A percentile compares a stretch with the other conserved stretches of the same genome.
Evolutionary conservation across 2,113 vertebrate genomes (phyloP).

Genomic region (Tor tambroides): DNA sequence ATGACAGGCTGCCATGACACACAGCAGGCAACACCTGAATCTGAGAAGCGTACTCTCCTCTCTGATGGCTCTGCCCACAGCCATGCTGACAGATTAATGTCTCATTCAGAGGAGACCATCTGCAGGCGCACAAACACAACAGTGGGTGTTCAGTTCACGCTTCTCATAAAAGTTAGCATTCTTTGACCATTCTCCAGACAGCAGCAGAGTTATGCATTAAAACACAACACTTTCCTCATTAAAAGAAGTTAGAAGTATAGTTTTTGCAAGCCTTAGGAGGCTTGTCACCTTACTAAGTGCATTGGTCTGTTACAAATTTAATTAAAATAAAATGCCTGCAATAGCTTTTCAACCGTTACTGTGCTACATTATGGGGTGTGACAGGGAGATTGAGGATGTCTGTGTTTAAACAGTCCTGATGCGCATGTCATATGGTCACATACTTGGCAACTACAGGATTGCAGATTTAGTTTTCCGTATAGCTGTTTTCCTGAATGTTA

Average conservation of each 20-base stretch:
- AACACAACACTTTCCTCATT: slow-evolving; percentile 58
- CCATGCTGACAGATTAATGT: slow-evolving; percentile 68
- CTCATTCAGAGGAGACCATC: slow-evolving; percentile 61
- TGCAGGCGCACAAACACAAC: too few relatives aligned
- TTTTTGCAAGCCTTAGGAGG: slow-evolving; percentile 45
- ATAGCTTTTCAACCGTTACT: slow-evolving; percentile 43
- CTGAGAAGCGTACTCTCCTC: neutral
- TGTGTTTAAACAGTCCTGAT: slow-evolving; percentile 18
- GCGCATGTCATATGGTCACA: neutral
- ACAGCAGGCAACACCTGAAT: slow-evolving; percentile 67
- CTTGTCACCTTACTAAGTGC: slow-evolving; percentile 57
- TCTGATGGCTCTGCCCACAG: slow-evolving; percentile 53
- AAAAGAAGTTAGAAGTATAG: neutral
- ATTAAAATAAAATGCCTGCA: slow-evolving; percentile 56
- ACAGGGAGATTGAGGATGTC: neutral
- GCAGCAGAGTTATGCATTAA: slow-evolving; percentile 40
- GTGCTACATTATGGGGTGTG: neutral
- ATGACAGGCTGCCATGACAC: slow-evolving; percentile 58
- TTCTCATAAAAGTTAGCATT: slow-evolving; percentile 65
- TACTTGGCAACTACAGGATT: slow-evolving; percentile 1
- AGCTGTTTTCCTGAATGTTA: neutral
- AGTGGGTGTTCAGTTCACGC: slow-evolving; percentile 39
- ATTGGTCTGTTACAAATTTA: slow-evolving; percentile 55
- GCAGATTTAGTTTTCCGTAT: neutral
- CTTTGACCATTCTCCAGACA: slow-evolving; percentile 41